A percentile compares a stretch with the other conserved stretches of the same genome.
Conservation (phyloP, 2,888 invertebrate species). For the Micoletzkya japonica region DNA sequence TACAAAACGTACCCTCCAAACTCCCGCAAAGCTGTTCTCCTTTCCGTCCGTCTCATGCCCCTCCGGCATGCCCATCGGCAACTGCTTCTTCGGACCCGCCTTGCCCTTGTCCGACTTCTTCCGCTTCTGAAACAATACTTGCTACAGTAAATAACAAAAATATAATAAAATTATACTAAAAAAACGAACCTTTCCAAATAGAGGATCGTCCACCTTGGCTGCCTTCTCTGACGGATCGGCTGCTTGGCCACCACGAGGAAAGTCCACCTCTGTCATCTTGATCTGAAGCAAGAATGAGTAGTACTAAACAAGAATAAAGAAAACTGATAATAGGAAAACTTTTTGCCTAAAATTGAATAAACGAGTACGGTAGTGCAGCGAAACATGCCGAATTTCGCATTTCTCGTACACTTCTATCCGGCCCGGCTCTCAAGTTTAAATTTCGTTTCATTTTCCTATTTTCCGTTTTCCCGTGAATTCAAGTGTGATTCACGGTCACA, state of each 20-base stretch:
- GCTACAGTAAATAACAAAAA: not conserved
- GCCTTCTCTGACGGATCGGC: slow-evolving; percentile 20
- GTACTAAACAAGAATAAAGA: no score
- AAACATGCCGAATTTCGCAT: no score
- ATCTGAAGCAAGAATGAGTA: no score
- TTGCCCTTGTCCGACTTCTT: slow-evolving; percentile 29
- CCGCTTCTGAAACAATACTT: slow-evolving; percentile 15
- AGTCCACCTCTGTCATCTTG: slow-evolving; percentile 36
- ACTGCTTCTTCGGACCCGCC: slow-evolving; percentile 20
- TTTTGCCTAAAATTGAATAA: no score
- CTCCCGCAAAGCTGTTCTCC: slow-evolving; percentile 30
- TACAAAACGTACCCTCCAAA: slow-evolving; percentile 3
- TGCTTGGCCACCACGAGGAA: slow-evolving; percentile 37
- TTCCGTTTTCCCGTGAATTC: no score
- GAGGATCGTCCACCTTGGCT: not conserved
- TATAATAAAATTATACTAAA: not conserved
- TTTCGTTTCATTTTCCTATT: no score
- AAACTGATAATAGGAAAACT: no score
- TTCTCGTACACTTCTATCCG: no score
- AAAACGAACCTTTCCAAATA: slow-evolving; percentile 5
- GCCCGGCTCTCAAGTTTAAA: no score
- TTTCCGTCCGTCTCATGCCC: slow-evolving; percentile 27
- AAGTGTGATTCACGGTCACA: no score
- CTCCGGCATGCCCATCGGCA: slow-evolving; percentile 21
- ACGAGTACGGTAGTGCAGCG: no score